phyloP scores from a whole-genome alignment of 2,888 invertebrate species.

The Pammene fasciana region DNA sequence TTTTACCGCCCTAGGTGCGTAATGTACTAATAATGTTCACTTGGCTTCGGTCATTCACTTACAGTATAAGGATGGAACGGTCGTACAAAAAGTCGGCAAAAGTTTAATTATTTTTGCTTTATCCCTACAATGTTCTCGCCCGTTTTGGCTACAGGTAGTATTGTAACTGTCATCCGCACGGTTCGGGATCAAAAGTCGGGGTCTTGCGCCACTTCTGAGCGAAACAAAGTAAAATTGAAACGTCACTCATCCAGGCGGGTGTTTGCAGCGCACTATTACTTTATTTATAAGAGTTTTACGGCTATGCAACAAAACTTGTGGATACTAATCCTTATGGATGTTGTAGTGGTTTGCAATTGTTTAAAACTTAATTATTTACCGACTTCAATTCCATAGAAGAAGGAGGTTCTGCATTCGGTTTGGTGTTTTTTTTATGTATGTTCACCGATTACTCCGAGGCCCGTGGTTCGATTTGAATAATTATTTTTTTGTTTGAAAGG shows the following conservation, averaged over 20 bases:
- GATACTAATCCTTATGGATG: background rate
- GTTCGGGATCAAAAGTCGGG: conserved; percentile 54
- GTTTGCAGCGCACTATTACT: conserved; percentile 13
- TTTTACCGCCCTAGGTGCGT: too few relatives aligned
- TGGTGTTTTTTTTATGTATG: background rate
- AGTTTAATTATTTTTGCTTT: conserved; percentile 29
- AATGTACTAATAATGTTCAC: too few relatives aligned
- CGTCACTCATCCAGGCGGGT: conserved; percentile 61
- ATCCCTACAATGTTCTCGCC: conserved; percentile 8
- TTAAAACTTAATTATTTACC: too few relatives aligned
- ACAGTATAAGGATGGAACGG: background rate
- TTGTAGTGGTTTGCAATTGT: too few relatives aligned
- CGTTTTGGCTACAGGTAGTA: conserved; percentile 31
- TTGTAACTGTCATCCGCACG: conserved; percentile 38
- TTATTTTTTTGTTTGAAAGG: too few relatives aligned
- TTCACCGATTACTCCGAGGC: too few relatives aligned
- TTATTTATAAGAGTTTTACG: background rate
- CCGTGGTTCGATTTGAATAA: too few relatives aligned
- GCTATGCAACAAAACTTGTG: background rate
- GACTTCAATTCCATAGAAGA: too few relatives aligned
- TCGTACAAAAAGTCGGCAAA: conserved; percentile 8
- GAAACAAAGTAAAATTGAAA: conserved; percentile 74
- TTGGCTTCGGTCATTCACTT: background rate
- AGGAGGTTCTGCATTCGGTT: too few relatives aligned
- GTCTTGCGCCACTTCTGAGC: conserved; percentile 51